Percentiles rank a stretch among this genome's conserved stretches.
Conservation (phyloP, 92 coral and sea anemone species). For the Metridium senile region DNA sequence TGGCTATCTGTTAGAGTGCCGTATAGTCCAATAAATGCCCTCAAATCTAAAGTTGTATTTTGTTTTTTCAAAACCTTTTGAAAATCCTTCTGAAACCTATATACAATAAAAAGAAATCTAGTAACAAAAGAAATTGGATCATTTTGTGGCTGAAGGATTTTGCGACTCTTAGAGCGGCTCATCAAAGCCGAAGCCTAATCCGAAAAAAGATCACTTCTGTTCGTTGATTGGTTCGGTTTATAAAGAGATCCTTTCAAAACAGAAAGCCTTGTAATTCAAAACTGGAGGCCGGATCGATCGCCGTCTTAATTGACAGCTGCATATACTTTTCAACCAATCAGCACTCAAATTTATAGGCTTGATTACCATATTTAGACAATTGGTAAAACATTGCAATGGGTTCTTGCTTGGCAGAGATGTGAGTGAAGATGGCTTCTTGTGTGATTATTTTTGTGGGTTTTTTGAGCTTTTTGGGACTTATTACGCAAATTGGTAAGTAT, state of each 20-base stretch:
- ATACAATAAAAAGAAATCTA: background rate
- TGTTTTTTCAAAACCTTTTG: background rate
- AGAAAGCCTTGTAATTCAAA: constrained; percentile 44
- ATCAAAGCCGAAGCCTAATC: constrained; percentile 19
- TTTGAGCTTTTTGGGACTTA: background rate
- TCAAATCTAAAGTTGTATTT: background rate
- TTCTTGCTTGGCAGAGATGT: constrained; percentile 37
- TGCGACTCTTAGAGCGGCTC: constrained; percentile 28
- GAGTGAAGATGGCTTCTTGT: constrained; percentile 5
- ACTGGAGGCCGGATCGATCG: constrained; percentile 27
- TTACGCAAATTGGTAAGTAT: constrained; percentile 13
- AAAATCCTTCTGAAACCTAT: constrained; percentile 5
- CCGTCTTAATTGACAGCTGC: constrained; percentile 48
- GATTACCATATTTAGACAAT: constrained; percentile 52
- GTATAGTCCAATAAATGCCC: too few relatives aligned
- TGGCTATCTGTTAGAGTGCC: too few relatives aligned
- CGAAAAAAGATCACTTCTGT: constrained; percentile 8
- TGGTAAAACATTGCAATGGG: constrained; percentile 46
- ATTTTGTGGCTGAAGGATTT: constrained; percentile 6
- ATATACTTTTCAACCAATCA: constrained; percentile 34
- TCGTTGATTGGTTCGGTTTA: constrained; percentile 27
- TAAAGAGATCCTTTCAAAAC: constrained; percentile 13
- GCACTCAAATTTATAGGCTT: constrained; percentile 5
- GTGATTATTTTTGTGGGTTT: background rate
- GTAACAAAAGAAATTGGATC: constrained; percentile 14